Evolutionary conservation across 2,888 invertebrate species (phyloP), one percentile per base, ranked within the genome.

Genomic region (Germaria angustata): DNA sequence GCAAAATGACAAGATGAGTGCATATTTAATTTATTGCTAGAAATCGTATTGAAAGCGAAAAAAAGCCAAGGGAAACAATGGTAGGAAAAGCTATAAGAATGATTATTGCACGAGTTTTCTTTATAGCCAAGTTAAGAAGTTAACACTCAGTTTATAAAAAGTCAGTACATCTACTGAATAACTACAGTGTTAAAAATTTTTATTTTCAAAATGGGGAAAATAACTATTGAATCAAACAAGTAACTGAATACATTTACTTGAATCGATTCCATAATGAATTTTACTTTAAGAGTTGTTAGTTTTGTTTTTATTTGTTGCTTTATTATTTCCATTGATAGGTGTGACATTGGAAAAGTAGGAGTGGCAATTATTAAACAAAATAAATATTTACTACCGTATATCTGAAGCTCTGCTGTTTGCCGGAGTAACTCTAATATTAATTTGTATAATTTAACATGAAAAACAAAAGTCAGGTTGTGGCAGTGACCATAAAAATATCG

Each of bases 1-100:
- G 65, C 65, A 76, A 63, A 80, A 80, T 77, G 80, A 65, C 77
- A 84, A 73, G 71, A 80, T 72, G 80, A 80, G 80, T 73, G 80
- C 72, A 76, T 72, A 83, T 83, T 77, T 76, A 80, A 17, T 80
- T 77, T 77, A 80, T 77, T 49, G 73, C 82, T 51, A 44, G 39
- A 71, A 71, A 71, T 65, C 55, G 51, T 68, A 63, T 53, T 51
- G 49, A 49, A 68, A 53, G 32, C n/a, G 11, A 8, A 41, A 66
- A 61, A 41, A 34, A 59, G 51, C 9, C 0, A 22, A 65, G 41
- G 34, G 49, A 20, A 53, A 68, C 7, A 28, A 51, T 15, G 34
- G 4, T 8, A 57, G n/a, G 49, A 32, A 15, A 34, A 39, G 46
- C 3, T n/a, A 17, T 17, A 59, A 59, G 46, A 46, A 44, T 22